Conservation (phyloP, 2,113 vertebrate species). For the Muntiacus muntjak region DNA sequence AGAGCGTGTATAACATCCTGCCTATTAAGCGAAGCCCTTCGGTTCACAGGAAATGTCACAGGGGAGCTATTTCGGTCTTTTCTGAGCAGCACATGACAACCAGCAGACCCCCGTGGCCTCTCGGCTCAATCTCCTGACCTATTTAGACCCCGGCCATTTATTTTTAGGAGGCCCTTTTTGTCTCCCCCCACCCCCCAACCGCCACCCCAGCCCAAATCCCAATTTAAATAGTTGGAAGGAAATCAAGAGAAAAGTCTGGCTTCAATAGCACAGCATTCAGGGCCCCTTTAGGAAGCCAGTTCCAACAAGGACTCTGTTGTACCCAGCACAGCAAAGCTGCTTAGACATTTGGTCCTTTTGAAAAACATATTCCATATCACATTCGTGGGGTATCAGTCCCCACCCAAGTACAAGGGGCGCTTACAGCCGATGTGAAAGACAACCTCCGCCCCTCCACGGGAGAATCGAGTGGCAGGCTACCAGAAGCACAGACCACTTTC, state of each 20-base stretch:
- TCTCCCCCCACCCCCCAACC: not conserved
- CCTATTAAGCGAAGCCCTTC: not conserved
- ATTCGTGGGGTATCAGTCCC: not conserved
- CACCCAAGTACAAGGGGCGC: not conserved
- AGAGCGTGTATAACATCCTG: not conserved
- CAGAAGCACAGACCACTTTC: fast-evolving
- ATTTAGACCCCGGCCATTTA: not conserved
- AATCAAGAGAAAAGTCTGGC: constrained; percentile 27
- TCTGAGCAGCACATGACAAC: not conserved
- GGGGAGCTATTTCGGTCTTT: not conserved
- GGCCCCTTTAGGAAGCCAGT: not conserved
- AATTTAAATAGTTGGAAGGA: constrained; percentile 38
- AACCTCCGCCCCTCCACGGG: not conserved
- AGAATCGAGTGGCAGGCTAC: fast-evolving
- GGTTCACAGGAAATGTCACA: not conserved
- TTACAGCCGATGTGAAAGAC: not conserved
- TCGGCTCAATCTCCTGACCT: constrained; percentile 6
- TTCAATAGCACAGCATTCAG: not conserved
- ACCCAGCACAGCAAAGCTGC: not conserved
- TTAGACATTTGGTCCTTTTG: not conserved
- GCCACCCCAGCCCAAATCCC: not conserved
- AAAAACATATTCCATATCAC: not conserved
- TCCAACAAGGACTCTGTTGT: constrained; percentile 41
- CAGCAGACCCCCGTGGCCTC: not conserved
- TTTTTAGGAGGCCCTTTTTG: constrained; percentile 40